Percentiles rank a stretch among this genome's conserved stretches.
Conservation (phyloP, 2,888 invertebrate species). For the Amaurobius ferox region DNA sequence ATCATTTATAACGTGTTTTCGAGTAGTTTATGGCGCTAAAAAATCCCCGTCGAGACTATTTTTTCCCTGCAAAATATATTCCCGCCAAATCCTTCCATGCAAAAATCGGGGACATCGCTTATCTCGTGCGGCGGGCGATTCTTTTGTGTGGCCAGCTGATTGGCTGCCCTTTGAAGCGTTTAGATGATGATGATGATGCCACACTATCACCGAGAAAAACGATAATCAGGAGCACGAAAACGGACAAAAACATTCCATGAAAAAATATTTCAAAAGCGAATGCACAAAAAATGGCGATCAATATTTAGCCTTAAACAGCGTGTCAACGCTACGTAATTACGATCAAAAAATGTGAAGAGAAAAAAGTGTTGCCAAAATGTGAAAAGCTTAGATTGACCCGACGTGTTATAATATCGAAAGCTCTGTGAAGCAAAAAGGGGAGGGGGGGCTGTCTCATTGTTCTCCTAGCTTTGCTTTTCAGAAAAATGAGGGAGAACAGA, state of each 20-base stretch:
- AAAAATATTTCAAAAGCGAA: slow-evolving; percentile 14
- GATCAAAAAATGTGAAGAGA: slow-evolving; percentile 21
- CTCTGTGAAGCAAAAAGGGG: slow-evolving; percentile 20
- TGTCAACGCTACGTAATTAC: slow-evolving; percentile 58
- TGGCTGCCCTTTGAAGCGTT: slow-evolving; percentile 22
- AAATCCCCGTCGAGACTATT: not conserved
- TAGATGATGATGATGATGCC: slow-evolving; percentile 17
- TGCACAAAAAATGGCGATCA: slow-evolving; percentile 11
- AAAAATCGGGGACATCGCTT: slow-evolving; percentile 29
- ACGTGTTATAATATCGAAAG: slow-evolving; percentile 39
- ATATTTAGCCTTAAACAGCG: slow-evolving; percentile 32
- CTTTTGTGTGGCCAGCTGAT: slow-evolving; percentile 20
- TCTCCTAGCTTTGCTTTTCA: not conserved
- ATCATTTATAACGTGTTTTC: not conserved
- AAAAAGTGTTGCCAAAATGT: not conserved
- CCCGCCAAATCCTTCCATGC: slow-evolving; percentile 12
- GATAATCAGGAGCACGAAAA: not conserved
- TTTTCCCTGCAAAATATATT: not conserved
- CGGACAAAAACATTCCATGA: slow-evolving; percentile 1
- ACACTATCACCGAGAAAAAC: not conserved
- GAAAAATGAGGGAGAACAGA: not conserved
- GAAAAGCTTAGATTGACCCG: slow-evolving; percentile 43
- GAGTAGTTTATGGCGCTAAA: not conserved
- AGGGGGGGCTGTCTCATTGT: not conserved
- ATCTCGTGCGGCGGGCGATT: slow-evolving; percentile 5